Evolutionary conservation across 1,140 invertebrate genomes (phyloP).

Genomic region (Brachionus rotundiformis): DNA sequence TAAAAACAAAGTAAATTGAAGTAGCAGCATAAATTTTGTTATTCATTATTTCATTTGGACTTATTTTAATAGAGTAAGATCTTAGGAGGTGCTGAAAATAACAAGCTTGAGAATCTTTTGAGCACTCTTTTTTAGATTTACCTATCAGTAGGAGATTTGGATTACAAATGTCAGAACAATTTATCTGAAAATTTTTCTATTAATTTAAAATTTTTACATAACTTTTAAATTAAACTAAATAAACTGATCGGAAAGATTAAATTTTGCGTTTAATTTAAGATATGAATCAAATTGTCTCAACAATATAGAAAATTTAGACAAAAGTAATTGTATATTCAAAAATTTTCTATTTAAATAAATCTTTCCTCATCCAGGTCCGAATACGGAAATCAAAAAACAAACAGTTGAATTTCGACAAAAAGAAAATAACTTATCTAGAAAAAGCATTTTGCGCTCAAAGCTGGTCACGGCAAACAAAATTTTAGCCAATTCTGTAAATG

Average conservation of each 20-base stretch:
- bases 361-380: not conserved
- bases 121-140: not conserved
- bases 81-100: not conserved
- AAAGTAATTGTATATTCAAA: not conserved
- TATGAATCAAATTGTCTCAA: not conserved
- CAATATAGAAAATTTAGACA: not conserved
- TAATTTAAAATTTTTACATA: not conserved
- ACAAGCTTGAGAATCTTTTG: constrained; percentile 5
- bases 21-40: not conserved
- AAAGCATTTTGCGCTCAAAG: not conserved
- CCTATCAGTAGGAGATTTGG: not conserved
- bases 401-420: not conserved
- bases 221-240: not conserved
- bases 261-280: not conserved
- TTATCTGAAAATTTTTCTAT: not conserved
- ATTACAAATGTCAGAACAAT: not conserved
- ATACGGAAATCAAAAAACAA: not conserved
- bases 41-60: not conserved
- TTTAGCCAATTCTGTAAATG: not conserved
- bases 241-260: not conserved
- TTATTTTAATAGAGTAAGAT: not conserved
- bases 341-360: not conserved
- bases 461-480: not conserved
- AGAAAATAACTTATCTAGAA: not conserved
- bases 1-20: not conserved